Evolutionary conservation across 2,888 invertebrate genomes (phyloP).

Genomic region (Drosophila sordidula): DNA sequence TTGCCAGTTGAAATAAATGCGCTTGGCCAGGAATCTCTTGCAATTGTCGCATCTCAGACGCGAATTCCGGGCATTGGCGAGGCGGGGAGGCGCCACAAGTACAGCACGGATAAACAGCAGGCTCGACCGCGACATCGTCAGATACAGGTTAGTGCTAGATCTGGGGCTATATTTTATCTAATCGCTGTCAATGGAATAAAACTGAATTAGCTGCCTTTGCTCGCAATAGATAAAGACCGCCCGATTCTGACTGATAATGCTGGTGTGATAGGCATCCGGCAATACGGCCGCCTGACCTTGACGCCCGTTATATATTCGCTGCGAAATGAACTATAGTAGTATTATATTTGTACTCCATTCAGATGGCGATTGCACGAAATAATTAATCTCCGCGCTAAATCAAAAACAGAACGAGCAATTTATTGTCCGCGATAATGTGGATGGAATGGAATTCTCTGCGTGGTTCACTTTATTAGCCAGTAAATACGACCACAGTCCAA

Average conservation of each 20-base stretch:
- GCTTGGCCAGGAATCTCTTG: not conserved
- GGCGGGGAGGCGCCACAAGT: not conserved
- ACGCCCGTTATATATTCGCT: not conserved
- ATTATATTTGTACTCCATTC: not conserved
- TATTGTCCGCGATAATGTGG: slow-evolving; percentile 25
- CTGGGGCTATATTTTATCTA: slow-evolving; percentile 24
- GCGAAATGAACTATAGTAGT: not conserved
- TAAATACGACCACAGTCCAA: slow-evolving; percentile 11
- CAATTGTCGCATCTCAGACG: not conserved
- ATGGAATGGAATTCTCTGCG: not conserved
- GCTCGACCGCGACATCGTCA: not conserved
- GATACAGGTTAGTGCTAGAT: slow-evolving; percentile 39
- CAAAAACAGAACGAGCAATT: slow-evolving; percentile 23
- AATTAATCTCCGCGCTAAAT: slow-evolving; percentile 29
- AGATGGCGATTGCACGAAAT: slow-evolving; percentile 1
- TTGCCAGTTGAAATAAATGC: slow-evolving; percentile 12
- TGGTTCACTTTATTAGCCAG: slow-evolving; percentile 5
- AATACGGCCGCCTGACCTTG: slow-evolving; percentile 29
- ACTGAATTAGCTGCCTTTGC: slow-evolving; percentile 1
- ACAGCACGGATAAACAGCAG: not conserved
- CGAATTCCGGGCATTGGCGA: not conserved
- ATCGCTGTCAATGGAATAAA: slow-evolving; percentile 37
- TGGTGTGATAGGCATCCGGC: not conserved
- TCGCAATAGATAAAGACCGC: slow-evolving; percentile 11
- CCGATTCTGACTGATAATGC: slow-evolving; percentile 29